Conservation (phyloP, 2,888 invertebrate species). For the Orthosia incerta region DNA sequence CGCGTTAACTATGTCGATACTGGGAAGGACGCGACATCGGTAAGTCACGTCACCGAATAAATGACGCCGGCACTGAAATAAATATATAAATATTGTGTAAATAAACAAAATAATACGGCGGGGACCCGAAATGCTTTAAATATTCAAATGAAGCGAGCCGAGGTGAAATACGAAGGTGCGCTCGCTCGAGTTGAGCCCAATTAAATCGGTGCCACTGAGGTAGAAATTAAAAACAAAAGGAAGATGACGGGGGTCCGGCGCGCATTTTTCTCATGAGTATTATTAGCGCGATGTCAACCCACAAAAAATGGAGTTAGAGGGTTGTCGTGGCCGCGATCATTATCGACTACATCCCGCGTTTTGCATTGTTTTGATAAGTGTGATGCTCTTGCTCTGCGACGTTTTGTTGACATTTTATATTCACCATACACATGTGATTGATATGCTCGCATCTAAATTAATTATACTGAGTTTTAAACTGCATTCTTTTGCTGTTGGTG, state of each 20-base stretch:
- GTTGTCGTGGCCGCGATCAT: slow-evolving; percentile 87
- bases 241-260: slow-evolving; percentile 88
- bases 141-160: slow-evolving; percentile 91
- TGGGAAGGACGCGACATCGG: slow-evolving; percentile 90
- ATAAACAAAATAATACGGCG: slow-evolving; percentile 89
- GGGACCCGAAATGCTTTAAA: slow-evolving; percentile 90
- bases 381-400: slow-evolving; percentile 80
- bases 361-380: slow-evolving; percentile 91
- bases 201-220: slow-evolving; percentile 91
- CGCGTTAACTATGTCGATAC: slow-evolving; percentile 91
- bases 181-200: slow-evolving; percentile 90
- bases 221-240: slow-evolving; percentile 91
- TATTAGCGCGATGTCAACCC: slow-evolving; percentile 91
- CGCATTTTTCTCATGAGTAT: slow-evolving; percentile 91
- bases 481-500: slow-evolving; percentile 42
- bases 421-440: slow-evolving; percentile 84
- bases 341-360: slow-evolving; percentile 89
- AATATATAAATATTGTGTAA: slow-evolving; percentile 91
- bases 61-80: slow-evolving; percentile 88
- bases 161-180: slow-evolving; percentile 91
- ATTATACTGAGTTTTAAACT: slow-evolving; percentile 63
- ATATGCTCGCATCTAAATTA: slow-evolving; percentile 73
- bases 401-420: slow-evolving; percentile 87
- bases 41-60: slow-evolving; percentile 91
- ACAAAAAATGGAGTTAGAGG: slow-evolving; percentile 89